Evolutionary conservation across 2,888 invertebrate genomes (phyloP).

Genomic region (Geotrupes spiniger): DNA sequence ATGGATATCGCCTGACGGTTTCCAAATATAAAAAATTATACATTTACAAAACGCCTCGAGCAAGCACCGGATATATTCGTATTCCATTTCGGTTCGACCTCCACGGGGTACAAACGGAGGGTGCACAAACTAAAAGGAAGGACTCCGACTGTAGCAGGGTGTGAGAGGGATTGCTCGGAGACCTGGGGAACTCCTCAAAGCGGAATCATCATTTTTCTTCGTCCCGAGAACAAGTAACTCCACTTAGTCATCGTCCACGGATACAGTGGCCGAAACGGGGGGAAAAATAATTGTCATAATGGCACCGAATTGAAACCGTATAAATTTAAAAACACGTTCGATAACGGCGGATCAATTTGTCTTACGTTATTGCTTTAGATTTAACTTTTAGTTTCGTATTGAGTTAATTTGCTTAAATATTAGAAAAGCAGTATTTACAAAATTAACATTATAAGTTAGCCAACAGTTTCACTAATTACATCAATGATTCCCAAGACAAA

Average conservation of each 20-base stretch:
- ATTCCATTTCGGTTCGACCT: slow-evolving; percentile 27
- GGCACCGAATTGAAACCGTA: slow-evolving; percentile 27
- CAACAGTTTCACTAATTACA: no score
- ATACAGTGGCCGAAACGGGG: slow-evolving; percentile 27
- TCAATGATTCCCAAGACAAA: no score
- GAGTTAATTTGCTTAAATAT: no score
- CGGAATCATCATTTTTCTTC: slow-evolving; percentile 56
- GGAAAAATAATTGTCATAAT: slow-evolving; percentile 33
- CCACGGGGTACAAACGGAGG: slow-evolving; percentile 28
- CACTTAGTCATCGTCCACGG: slow-evolving; percentile 55
- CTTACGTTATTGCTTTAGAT: no score
- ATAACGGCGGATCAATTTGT: no score
- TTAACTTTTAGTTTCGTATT: no score
- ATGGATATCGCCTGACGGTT: no score
- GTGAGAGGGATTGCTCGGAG: slow-evolving; percentile 43
- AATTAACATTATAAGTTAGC: no score
- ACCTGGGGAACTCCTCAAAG: slow-evolving; percentile 49
- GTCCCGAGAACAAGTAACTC: slow-evolving; percentile 55
- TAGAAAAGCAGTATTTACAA: no score
- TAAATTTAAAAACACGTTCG: no score
- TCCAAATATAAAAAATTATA: no score
- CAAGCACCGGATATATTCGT: slow-evolving; percentile 17
- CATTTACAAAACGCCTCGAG: no score
- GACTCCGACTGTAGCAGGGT: slow-evolving; percentile 41
- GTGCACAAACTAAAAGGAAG: slow-evolving; percentile 39